Percentiles rank a stretch among this genome's conserved stretches.
These are phyloP conservation scores for Agrypnus murinus DNA, from an alignment of 2,888 invertebrate species.

Conservation along the genomic window DNA sequence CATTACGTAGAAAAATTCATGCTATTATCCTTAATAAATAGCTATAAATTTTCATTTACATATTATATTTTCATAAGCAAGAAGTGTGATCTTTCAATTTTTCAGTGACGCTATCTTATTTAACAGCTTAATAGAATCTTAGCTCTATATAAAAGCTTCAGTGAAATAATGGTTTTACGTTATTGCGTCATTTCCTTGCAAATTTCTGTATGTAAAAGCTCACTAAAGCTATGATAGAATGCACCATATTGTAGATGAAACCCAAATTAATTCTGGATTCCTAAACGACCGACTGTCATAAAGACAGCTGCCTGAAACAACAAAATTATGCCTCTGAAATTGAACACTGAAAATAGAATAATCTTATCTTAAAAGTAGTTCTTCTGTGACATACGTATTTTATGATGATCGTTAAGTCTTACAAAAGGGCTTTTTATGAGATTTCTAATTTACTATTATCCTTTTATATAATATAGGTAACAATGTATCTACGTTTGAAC, in stretches of 20 bases:
- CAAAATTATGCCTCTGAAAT: slow-evolving; percentile 18
- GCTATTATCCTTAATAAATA: no score
- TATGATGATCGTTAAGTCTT: not conserved
- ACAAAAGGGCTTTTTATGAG: no score
- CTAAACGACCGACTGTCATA: slow-evolving; percentile 11
- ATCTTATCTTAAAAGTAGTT: not conserved
- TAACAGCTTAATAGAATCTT: no score
- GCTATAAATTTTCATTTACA: slow-evolving; percentile 4
- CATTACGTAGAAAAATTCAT: no score
- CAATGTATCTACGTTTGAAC: no score
- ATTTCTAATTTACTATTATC: no score
- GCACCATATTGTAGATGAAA: slow-evolving; percentile 24
- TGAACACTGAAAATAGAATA: slow-evolving; percentile 6
- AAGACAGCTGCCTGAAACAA: slow-evolving; percentile 25
- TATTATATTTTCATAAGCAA: slow-evolving; percentile 17
- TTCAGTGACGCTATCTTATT: no score
- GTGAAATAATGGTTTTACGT: slow-evolving; percentile 8
- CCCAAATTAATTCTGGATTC: slow-evolving; percentile 21
- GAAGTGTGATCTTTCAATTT: no score
- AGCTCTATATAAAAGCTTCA: not conserved
- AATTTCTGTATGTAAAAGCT: slow-evolving; percentile 23
- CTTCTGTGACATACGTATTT: not conserved
- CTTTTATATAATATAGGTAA: no score
- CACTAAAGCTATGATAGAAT: slow-evolving; percentile 22
- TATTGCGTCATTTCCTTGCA: slow-evolving; percentile 20